These are phyloP conservation scores for Sebastes steindachneri DNA, from an alignment of 2,797 vertebrate species.

Conservation along the genomic window DNA sequence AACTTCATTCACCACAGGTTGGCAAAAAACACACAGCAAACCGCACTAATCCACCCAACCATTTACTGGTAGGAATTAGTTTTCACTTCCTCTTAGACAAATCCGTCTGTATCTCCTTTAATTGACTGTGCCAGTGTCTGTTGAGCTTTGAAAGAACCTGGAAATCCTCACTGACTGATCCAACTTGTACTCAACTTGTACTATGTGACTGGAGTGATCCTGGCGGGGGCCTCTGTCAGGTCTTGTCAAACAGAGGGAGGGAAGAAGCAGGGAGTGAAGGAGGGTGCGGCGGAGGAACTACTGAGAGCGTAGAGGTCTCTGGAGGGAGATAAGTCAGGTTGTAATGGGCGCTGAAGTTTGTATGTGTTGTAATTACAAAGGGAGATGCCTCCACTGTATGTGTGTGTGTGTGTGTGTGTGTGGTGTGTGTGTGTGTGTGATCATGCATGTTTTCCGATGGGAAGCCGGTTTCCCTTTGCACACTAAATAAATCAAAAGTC, in stretches of 20 bases:
- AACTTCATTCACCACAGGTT: background rate
- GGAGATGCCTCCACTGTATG: slow-evolving; percentile 37
- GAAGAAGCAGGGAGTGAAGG: slow-evolving; percentile 27
- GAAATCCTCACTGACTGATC: slow-evolving; percentile 36
- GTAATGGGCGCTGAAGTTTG: slow-evolving; percentile 56
- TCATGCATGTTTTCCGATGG: slow-evolving; percentile 66
- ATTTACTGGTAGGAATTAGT: slow-evolving; percentile 16
- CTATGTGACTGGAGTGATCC: slow-evolving; percentile 19
- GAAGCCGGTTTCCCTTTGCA: slow-evolving; percentile 67
- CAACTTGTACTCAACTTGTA: background rate
- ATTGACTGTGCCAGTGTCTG: slow-evolving; percentile 2
- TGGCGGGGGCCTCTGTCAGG: slow-evolving; percentile 26
- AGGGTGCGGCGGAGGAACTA: slow-evolving; percentile 36
- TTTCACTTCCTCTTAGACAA: slow-evolving; percentile 17
- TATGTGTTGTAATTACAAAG: slow-evolving; percentile 69
- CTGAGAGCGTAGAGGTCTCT: slow-evolving; percentile 51
- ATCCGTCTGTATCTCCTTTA: slow-evolving; percentile 15
- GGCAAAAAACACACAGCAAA: slow-evolving; percentile 1
- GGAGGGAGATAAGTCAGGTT: slow-evolving; percentile 56
- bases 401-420: background rate
- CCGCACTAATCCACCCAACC: slow-evolving; percentile 13
- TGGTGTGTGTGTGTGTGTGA: slow-evolving; percentile 21
- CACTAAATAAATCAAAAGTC: slow-evolving; percentile 77
- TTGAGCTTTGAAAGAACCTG: slow-evolving; percentile 21
- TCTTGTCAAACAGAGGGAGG: slow-evolving; percentile 34